Evolutionary conservation across 2,113 vertebrate genomes (phyloP), one percentile per base, ranked within the genome.

Genomic region (Scolopax mira): DNA sequence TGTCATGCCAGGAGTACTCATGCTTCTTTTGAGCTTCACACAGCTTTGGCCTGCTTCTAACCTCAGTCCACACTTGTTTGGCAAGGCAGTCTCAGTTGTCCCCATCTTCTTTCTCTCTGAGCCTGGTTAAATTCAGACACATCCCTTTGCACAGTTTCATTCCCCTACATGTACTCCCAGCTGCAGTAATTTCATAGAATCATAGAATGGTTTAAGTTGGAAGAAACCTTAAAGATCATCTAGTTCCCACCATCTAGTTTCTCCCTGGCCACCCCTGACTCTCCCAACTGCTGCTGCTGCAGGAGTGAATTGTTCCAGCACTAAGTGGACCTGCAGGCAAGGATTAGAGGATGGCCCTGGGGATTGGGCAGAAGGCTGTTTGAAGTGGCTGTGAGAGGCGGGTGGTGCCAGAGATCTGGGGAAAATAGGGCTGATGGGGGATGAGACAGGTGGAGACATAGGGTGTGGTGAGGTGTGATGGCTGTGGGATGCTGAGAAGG

Each of bases 11-110:
- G 1, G 52, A 33, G 6, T 31, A 51, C 27, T 75, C 10, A 12
- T 17, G 8, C 16, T 58, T 48, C 10, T 60, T 85, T 62, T 41
- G 33, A 79, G 61, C 6, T 1, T 11, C 0, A 0, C 1, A 0
- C 11, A 44, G 28, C 41, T 94, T 58, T 55, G 48, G 52, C 17
- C 62, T 41, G 8, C 48, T 91, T 67, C 60, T 74, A 67, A 52
- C 11, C 31, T 65, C 58, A 14, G 8, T 35, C 51, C 3, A 6
- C 35, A 27, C 48, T 52, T 75, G 30, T 11, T 10, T 13, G 39
- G 48, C 72, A 74, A n/a, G 27, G 28, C 67, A 16, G 13, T 52
- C 28, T 79, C 18, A 19, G 46, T 14, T 60, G 30, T 5, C 27
- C 9, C 18, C 25, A 51, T 21, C 17, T 31, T 37, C 33, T 71